These are phyloP conservation scores for Anastrepha ludens DNA, from an alignment of 1,140 invertebrate genomes.

Conservation along the genomic window DNA sequence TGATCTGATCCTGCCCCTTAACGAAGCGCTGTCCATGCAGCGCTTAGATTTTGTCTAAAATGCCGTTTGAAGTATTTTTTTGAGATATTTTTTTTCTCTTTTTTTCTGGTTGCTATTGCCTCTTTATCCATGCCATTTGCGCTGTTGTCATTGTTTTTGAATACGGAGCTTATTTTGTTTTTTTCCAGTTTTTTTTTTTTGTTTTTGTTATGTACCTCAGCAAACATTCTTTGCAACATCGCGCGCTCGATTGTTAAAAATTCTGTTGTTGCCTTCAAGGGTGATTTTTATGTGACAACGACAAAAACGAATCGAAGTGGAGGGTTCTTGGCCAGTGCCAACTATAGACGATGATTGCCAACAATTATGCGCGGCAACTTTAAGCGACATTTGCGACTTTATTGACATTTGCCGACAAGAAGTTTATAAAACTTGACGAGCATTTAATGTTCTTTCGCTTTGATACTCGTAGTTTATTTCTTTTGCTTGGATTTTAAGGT, in stretches of 20 bases:
- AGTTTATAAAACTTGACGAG: constrained; percentile 42
- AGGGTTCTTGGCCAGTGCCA: constrained; percentile 48
- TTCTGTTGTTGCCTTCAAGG: constrained; percentile 26
- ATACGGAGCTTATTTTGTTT: neutral
- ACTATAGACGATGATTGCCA: constrained; percentile 31
- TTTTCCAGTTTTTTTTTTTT: neutral
- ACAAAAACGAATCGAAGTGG: neutral
- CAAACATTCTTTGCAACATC: constrained; percentile 31
- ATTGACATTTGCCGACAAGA: constrained; percentile 33
- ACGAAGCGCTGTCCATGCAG: neutral
- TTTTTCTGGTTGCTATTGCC: neutral
- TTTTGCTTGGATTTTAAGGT: neutral
- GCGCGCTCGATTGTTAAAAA: neutral
- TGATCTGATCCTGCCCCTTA: neutral
- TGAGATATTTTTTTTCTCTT: neutral
- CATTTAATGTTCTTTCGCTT: constrained; percentile 8
- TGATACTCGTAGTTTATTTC: neutral
- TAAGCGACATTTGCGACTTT: constrained; percentile 40
- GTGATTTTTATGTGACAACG: constrained; percentile 28
- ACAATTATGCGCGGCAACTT: constrained; percentile 34
- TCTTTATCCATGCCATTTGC: neutral
- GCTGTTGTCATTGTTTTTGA: neutral
- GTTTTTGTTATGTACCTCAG: neutral
- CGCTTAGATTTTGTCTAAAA: neutral
- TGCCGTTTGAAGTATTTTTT: neutral